Base-by-base conservation (phyloP, 1,140 invertebrate genomes). In the Paralvinella palmiformis region DNA sequence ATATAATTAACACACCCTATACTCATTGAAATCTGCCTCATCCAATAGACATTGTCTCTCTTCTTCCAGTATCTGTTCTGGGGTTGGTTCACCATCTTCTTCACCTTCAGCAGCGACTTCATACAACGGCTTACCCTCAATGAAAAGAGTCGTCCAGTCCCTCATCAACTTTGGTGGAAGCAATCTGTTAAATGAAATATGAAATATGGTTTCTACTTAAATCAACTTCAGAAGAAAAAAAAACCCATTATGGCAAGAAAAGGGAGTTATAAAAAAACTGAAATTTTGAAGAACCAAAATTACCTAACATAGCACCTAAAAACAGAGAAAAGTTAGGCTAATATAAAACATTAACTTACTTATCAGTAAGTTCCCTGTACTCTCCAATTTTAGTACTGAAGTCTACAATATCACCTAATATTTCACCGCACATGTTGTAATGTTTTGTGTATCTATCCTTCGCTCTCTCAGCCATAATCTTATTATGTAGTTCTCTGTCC, bases 21-120 rank as follows among this genome's bases (percentile, higher is more conserved):
- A 81, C 52, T 81, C 79, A 62, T 71, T 72, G 44, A 81, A 79
- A 61, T 81, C 79, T 62, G 70, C 75, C 52, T 80, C 75, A 69
- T 81, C 75, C 27, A 81, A 64, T 44, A 81, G 62, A 10, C 71
- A 63, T 35, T 74, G 73, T 65, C 74, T 73, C 45, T 79, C 75
- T 36, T 79, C 75, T 62, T 79, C 75, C 58, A 79, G 63, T 1
- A 79, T 70, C 62, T 75, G 72, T 65, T 76, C 72, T 45, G 74
- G 66, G 36, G 74, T 73, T 3, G 69, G 69, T 37, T 75, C n/a
- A n/a, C 75, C 44, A 56, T 52, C 35, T 29, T 27, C n/a, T 45
- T 56, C 13, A 20, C 48, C 31, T 66, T 45, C 31, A 44, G 17
- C 20, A 68, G 56, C 63, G 20, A 69, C 63, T 44, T 77, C 77